Conservation (phyloP, 2,888 invertebrate species). For the Andrena camellia region DNA sequence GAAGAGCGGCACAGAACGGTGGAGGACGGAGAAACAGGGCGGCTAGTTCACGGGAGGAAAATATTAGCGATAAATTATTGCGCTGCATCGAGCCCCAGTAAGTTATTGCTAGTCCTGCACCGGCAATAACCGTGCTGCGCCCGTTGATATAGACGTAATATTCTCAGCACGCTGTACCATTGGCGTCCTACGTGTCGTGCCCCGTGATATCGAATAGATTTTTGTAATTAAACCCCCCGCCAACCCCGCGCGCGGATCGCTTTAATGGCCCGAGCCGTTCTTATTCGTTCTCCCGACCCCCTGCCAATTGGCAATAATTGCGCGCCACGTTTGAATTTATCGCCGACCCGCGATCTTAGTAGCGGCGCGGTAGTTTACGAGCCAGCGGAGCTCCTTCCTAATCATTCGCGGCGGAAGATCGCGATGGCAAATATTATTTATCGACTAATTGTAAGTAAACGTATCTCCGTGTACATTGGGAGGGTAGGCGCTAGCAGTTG, state of each 20-base stretch:
- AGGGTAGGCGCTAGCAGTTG: too few relatives aligned
- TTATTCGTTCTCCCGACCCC: constrained; percentile 48
- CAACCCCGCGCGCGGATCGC: background rate
- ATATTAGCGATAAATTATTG: constrained; percentile 75
- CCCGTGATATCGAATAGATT: constrained; percentile 56
- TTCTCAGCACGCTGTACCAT: constrained; percentile 67
- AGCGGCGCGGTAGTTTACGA: background rate
- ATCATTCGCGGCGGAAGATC: too few relatives aligned
- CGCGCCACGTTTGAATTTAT: constrained; percentile 24
- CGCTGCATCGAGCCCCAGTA: constrained; percentile 71
- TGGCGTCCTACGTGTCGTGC: constrained; percentile 24
- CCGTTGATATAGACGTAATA: constrained; percentile 73
- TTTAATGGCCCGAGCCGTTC: background rate
- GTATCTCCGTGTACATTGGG: background rate
- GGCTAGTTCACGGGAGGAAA: constrained; percentile 65
- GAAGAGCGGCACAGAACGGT: background rate
- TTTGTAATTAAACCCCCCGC: constrained; percentile 67
- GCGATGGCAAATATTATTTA: background rate
- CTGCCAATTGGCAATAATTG: constrained; percentile 50
- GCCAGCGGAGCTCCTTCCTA: too few relatives aligned
- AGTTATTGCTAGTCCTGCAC: constrained; percentile 70
- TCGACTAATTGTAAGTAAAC: background rate
- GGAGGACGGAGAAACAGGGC: constrained; percentile 48
- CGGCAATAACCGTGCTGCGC: constrained; percentile 67
- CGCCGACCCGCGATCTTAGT: background rate